Conservation (phyloP, 2,797 vertebrate species). For the Pitangus sulphuratus region DNA sequence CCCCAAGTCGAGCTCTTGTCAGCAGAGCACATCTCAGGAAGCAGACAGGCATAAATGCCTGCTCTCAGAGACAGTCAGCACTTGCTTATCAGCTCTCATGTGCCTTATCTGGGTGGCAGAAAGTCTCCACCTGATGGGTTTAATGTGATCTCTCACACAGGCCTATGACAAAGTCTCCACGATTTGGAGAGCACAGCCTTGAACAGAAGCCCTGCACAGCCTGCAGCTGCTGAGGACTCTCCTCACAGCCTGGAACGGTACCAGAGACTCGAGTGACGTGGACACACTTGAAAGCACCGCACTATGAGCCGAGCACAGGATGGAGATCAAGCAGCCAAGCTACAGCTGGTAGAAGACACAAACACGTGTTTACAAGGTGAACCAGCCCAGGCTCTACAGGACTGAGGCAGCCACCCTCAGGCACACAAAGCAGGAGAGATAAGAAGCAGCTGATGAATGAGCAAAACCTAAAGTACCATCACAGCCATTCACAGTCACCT, state of each 20-base stretch:
- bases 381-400: neutral
- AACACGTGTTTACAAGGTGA: neutral
- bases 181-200: neutral
- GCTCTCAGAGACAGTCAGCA: constrained; percentile 20
- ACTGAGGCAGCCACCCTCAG: neutral
- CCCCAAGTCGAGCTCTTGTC: neutral
- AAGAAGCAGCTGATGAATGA: neutral
- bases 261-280: neutral
- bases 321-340: neutral
- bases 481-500: neutral
- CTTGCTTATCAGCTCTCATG: constrained; percentile 12
- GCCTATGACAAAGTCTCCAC: neutral
- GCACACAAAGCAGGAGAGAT: neutral
- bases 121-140: neutral
- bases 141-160: neutral
- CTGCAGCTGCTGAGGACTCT: neutral
- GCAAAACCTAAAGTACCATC: neutral
- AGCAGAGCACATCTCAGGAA: neutral
- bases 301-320: neutral
- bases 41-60: neutral
- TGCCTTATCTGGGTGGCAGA: constrained; percentile 20
- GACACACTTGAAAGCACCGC: rapidly evolving
- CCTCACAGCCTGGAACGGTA: neutral
- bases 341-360: neutral
- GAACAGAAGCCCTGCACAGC: neutral